Evolutionary conservation across 2,888 invertebrate species (phyloP).

Genomic region (Noctua comes): DNA sequence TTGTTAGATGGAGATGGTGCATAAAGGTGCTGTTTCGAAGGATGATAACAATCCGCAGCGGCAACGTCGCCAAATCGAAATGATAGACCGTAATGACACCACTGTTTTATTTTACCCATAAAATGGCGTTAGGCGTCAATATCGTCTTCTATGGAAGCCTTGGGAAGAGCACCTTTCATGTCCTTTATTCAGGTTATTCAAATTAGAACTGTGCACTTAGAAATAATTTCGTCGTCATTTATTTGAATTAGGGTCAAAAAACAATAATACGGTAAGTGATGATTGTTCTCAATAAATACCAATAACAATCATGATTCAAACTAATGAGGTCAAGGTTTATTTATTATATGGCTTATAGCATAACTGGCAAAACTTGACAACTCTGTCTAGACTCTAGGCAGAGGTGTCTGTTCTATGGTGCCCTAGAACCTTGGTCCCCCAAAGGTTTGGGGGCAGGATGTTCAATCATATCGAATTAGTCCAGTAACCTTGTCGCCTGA

Average conservation of each 20-base stretch:
- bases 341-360: background rate
- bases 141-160: background rate
- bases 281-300: slow-evolving; percentile 31
- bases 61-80: background rate
- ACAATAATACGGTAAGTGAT: background rate
- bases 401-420: background rate
- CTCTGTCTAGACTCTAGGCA: background rate
- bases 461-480: background rate
- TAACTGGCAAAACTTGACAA: background rate
- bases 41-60: background rate
- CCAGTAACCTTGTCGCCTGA: too few relatives aligned
- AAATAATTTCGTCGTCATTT: background rate
- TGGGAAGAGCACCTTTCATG: background rate
- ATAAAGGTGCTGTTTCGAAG: background rate
- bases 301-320: background rate
- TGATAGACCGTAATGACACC: background rate
- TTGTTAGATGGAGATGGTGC: background rate
- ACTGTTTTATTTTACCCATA: background rate
- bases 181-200: background rate
- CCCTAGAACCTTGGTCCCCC: too few relatives aligned
- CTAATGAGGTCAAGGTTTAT: background rate
- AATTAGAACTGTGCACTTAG: background rate
- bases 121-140: background rate
- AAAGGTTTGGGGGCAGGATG: background rate
- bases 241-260: slow-evolving; percentile 8